These are phyloP conservation scores for Drosophila atroscutellata DNA, from an alignment of 2,888 invertebrate genomes.

Conservation along the genomic window DNA sequence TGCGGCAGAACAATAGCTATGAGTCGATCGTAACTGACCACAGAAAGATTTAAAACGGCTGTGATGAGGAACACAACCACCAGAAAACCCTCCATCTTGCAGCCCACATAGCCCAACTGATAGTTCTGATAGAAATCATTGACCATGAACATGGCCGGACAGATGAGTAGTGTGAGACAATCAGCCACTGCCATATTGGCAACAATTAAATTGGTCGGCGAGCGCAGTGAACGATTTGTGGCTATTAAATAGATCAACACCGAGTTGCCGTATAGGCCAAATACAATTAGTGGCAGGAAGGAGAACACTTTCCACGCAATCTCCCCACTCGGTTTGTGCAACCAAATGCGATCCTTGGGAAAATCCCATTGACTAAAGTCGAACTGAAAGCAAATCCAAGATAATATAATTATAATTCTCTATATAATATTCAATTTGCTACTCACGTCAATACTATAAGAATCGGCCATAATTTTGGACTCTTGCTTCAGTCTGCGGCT, in stretches of 20 bases:
- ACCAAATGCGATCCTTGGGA: conserved; percentile 89
- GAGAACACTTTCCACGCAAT: conserved; percentile 87
- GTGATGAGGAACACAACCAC: conserved; percentile 91
- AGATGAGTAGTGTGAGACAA: conserved; percentile 88
- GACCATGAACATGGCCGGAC: conserved; percentile 91
- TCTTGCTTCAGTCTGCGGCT: conserved; percentile 10
- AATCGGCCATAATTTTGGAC: conserved; percentile 39
- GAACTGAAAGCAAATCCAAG: conserved; percentile 82
- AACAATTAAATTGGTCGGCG: conserved; percentile 90
- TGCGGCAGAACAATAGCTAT: conserved; percentile 91
- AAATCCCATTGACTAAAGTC: conserved; percentile 81
- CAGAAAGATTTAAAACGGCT: conserved; percentile 91
- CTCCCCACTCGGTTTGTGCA: conserved; percentile 87
- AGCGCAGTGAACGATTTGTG: conserved; percentile 88
- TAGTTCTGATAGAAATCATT: conserved; percentile 92
- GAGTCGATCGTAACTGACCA: conserved; percentile 93
- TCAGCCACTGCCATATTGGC: conserved; percentile 91
- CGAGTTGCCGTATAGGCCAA: conserved; percentile 89
- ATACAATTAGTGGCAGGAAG: conserved; percentile 87
- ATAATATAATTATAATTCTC: not conserved
- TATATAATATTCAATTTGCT: rapidly evolving
- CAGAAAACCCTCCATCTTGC: conserved; percentile 91
- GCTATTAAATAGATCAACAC: conserved; percentile 88
- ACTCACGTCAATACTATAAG: conserved; percentile 37
- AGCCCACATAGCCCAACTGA: conserved; percentile 90